Evolutionary conservation across 1,140 invertebrate species (phyloP).

Genomic region (Ostrea edulis): DNA sequence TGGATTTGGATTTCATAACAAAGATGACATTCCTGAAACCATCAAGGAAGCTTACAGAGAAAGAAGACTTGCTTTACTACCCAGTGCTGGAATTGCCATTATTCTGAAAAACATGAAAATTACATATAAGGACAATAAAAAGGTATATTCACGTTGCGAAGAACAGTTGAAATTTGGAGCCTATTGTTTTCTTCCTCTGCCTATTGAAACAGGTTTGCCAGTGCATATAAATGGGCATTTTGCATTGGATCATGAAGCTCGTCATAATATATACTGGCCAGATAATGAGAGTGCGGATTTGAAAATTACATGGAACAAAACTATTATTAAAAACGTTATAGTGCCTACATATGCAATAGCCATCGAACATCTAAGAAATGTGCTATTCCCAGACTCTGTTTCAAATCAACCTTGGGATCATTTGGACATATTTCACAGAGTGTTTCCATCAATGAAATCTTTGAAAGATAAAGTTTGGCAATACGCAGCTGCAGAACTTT

Average conservation of each 20-base stretch:
- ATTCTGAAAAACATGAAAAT: background rate
- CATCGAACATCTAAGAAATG: slow-evolving; percentile 41
- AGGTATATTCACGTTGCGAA: background rate
- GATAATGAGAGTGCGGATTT: background rate
- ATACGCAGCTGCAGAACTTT: background rate
- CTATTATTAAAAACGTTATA: slow-evolving; percentile 51
- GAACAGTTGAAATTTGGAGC: background rate
- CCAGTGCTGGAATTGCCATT: background rate
- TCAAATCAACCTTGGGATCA: slow-evolving; percentile 39
- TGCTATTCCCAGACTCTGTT: slow-evolving; percentile 43
- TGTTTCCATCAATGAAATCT: slow-evolving; percentile 46
- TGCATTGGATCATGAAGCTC: slow-evolving; percentile 66
- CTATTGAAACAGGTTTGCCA: slow-evolving; percentile 67
- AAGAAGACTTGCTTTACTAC: background rate
- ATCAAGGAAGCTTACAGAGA: background rate
- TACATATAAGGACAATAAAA: background rate
- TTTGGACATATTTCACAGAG: slow-evolving; percentile 34
- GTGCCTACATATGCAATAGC: slow-evolving; percentile 1
- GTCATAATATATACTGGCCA: slow-evolving; percentile 65
- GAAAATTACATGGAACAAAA: slow-evolving; percentile 61
- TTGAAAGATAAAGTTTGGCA: slow-evolving; percentile 46
- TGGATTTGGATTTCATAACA: background rate
- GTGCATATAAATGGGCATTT: slow-evolving; percentile 75
- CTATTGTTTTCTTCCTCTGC: slow-evolving; percentile 74
- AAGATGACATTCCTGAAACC: background rate